phyloP scores from a whole-genome alignment of 1,140 invertebrate species.

The Eriocheir sinensis region DNA sequence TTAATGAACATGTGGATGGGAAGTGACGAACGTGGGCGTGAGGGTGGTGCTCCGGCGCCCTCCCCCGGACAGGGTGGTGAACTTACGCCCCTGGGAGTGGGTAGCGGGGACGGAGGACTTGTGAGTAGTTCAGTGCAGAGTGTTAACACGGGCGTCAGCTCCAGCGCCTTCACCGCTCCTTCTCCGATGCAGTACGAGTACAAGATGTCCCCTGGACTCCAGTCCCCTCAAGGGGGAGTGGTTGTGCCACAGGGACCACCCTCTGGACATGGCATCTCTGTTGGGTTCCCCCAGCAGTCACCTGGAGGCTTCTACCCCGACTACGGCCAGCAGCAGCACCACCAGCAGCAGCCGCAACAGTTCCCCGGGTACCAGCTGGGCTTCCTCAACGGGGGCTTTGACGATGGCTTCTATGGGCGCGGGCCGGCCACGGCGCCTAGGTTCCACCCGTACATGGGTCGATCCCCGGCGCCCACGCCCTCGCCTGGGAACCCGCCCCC shows the following conservation, averaged over 20 bases:
- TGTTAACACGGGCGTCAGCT: slow-evolving; percentile 73
- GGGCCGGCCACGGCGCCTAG: slow-evolving; percentile 52
- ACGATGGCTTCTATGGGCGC: slow-evolving; percentile 73
- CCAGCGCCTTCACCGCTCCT: slow-evolving; percentile 64
- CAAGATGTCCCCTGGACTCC: slow-evolving; percentile 70
- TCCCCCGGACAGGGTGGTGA: slow-evolving; percentile 72
- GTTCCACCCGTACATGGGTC: slow-evolving; percentile 77
- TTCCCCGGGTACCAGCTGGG: slow-evolving; percentile 47
- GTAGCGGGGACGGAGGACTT: slow-evolving; percentile 66
- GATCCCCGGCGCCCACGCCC: slow-evolving; percentile 76
- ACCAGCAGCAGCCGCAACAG: slow-evolving; percentile 65
- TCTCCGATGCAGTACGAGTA: slow-evolving; percentile 79
- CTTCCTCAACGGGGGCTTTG: slow-evolving; percentile 82
- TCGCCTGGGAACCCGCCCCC: slow-evolving; percentile 67
- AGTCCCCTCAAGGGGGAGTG: slow-evolving; percentile 65
- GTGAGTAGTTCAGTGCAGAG: slow-evolving; percentile 71
- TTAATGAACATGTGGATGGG: slow-evolving; percentile 88
- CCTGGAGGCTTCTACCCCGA: slow-evolving; percentile 73
- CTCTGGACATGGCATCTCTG: slow-evolving; percentile 66
- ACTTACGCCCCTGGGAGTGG: slow-evolving; percentile 81
- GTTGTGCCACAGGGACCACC: slow-evolving; percentile 77
- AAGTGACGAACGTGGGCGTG: slow-evolving; percentile 78
- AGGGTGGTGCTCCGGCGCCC: slow-evolving; percentile 72
- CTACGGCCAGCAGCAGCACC: slow-evolving; percentile 68
- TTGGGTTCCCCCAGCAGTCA: slow-evolving; percentile 76